phyloP scores from a whole-genome alignment of 2,113 vertebrate genomes.

The Lepus timidus region DNA sequence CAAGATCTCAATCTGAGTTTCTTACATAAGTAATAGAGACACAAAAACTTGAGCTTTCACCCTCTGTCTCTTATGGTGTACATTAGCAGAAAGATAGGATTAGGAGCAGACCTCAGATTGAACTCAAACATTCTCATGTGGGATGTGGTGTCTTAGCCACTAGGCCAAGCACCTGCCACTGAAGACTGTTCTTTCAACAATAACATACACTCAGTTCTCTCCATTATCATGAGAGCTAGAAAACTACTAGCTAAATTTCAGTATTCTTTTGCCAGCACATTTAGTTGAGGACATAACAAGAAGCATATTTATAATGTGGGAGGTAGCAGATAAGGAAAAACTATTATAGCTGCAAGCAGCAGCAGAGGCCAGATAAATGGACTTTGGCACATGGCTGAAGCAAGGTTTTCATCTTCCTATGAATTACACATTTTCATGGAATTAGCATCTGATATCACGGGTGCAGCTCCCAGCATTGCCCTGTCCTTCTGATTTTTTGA shows the following conservation, averaged over 20 bases:
- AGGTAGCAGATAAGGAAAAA: not conserved
- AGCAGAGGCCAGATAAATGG: not conserved
- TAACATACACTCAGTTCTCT: not conserved
- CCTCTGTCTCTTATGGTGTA: no score
- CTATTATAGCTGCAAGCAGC: not conserved
- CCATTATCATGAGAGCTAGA: not conserved
- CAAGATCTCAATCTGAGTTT: no score
- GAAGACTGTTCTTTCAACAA: no score
- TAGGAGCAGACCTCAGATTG: no score
- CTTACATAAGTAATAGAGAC: no score
- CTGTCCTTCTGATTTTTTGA: not conserved
- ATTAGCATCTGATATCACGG: not conserved
- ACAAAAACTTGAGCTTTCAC: no score
- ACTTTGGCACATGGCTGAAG: not conserved
- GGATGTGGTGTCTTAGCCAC: no score
- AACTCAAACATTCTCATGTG: no score
- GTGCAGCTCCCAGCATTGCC: not conserved
- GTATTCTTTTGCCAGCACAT: not conserved
- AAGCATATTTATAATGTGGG: not conserved
- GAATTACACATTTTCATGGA: not conserved
- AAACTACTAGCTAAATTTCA: not conserved
- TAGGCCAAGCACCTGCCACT: no score
- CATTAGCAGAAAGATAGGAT: no score
- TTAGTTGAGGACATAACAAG: not conserved
- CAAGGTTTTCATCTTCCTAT: not conserved